These are phyloP conservation scores for Macaria notata DNA, from an alignment of 2,888 invertebrate species.

Conservation along the genomic window DNA sequence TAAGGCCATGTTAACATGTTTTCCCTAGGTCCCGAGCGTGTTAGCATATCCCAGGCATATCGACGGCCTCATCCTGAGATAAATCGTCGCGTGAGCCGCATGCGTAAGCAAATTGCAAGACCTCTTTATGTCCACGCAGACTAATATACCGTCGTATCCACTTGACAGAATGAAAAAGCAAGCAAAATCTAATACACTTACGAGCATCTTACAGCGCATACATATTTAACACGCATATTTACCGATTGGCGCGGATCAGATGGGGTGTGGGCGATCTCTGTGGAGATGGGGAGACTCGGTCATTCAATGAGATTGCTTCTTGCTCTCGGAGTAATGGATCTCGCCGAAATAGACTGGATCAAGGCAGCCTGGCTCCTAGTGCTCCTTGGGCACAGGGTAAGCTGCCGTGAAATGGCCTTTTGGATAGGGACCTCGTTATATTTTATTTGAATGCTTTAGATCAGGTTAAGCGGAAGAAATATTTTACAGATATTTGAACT, in stretches of 20 bases:
- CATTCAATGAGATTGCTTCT: constrained; percentile 84
- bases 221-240: constrained; percentile 83
- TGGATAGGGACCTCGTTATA: constrained; percentile 7
- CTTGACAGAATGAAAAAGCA: constrained; percentile 78
- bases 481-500: too few relatives aligned
- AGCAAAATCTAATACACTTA: constrained; percentile 81
- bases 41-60: constrained; percentile 32
- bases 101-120: constrained; percentile 58
- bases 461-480: neutral
- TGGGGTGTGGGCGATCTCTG: constrained; percentile 51
- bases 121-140: constrained; percentile 52
- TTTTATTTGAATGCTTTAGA: constrained; percentile 11
- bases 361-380: constrained; percentile 71
- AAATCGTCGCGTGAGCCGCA: constrained; percentile 55
- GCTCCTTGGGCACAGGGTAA: constrained; percentile 41
- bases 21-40: constrained; percentile 4
- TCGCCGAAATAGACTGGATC: constrained; percentile 79
- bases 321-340: constrained; percentile 82
- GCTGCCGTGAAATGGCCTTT: constrained; percentile 29
- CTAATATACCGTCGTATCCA: constrained; percentile 54
- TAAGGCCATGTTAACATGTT: neutral
- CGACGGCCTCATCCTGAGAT: constrained; percentile 41
- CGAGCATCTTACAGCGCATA: constrained; percentile 77
- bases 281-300: constrained; percentile 67
- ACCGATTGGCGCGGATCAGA: constrained; percentile 79